These are phyloP conservation scores for Entomobrya multifasciata DNA, from an alignment of 2,888 invertebrate species.

Conservation along the genomic window DNA sequence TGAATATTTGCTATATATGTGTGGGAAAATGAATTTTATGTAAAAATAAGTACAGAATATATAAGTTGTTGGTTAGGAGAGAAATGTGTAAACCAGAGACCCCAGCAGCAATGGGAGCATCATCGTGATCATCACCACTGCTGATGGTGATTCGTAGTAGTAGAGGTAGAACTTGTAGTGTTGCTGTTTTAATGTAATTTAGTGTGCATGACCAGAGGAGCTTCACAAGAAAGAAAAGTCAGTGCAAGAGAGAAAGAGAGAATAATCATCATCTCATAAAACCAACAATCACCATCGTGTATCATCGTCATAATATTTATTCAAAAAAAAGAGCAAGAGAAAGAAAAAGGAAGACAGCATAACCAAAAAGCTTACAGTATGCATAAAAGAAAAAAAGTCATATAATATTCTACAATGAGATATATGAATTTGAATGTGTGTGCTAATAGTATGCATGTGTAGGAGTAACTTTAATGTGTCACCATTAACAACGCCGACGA, in stretches of 20 bases:
- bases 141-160: neutral
- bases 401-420: neutral
- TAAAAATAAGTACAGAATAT: conserved; percentile 28
- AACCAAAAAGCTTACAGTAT: neutral
- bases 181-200: neutral
- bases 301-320: conserved; percentile 3
- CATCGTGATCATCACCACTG: no score
- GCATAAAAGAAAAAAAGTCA: conserved; percentile 13
- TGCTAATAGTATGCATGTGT: conserved; percentile 14
- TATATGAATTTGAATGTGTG: neutral
- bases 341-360: conserved; percentile 10
- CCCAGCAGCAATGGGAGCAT: no score
- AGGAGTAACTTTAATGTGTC: conserved; percentile 2
- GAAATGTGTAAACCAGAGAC: no score
- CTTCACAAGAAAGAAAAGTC: neutral
- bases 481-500: neutral
- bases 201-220: neutral
- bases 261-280: no score
- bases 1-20: conserved; percentile 58
- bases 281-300: neutral
- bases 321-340: conserved; percentile 3
- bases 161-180: neutral
- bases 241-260: neutral
- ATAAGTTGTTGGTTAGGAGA: neutral
- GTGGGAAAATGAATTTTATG: conserved; percentile 43